Evolutionary conservation across 1,140 invertebrate genomes (phyloP).

Genomic region (Drosophila teissieri): DNA sequence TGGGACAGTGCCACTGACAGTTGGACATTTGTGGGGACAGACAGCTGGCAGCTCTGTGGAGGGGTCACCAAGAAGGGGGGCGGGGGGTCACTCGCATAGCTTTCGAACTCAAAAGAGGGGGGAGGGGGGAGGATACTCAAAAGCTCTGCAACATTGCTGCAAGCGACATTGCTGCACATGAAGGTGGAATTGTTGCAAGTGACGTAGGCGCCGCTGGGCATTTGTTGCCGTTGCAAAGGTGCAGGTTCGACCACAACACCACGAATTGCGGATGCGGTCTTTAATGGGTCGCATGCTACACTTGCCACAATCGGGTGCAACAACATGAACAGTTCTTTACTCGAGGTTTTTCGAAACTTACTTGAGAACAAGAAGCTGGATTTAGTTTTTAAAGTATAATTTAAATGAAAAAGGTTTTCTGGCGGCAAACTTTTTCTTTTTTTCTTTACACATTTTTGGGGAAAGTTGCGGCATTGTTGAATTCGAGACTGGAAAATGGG

Average conservation of each 20-base stretch:
- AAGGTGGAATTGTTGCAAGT: constrained; percentile 14
- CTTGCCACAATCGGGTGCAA: background rate
- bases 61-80: background rate
- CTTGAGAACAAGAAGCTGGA: background rate
- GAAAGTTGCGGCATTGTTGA: background rate
- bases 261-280: constrained; percentile 34
- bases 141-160: constrained; percentile 12
- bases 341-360: background rate
- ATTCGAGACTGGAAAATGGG: background rate
- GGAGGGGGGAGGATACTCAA: background rate
- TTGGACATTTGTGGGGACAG: constrained; percentile 15
- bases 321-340: no score
- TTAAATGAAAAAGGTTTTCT: background rate
- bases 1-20: constrained; percentile 1
- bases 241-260: background rate
- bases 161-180: background rate
- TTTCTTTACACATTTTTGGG: constrained; percentile 12
- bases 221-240: constrained; percentile 15
- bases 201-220: constrained; percentile 9
- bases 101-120: no score
- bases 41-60: constrained; percentile 8
- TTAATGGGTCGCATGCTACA: constrained; percentile 41
- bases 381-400: background rate
- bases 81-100: no score
- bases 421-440: constrained; percentile 18